Base-by-base conservation (phyloP, 2,113 vertebrate genomes). In the Bubo bubo region DNA sequence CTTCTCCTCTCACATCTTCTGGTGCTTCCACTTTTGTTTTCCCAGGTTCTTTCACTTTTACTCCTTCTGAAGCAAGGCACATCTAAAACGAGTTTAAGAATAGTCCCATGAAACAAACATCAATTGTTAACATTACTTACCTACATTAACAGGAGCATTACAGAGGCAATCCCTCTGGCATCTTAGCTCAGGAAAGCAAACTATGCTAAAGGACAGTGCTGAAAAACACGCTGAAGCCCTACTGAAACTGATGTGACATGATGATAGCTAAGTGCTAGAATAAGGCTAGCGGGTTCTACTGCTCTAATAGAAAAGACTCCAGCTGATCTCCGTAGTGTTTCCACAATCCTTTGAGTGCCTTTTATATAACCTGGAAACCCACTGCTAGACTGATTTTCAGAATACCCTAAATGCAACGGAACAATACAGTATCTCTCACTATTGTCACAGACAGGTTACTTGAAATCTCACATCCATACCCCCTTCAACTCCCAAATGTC, bases 31-130 rank as follows among this genome's bases (percentile, higher is more conserved):
- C 87, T 97, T 98, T 96, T 88, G 47, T 88, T 67, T 94, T 98
- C 79, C 86, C 97, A 90, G 97, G 86, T 92, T 98, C 98, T 92
- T 97, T 98, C n/a, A 97, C 91, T 98, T 99, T 99, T 66, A 99
- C 98, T 52, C 98, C 99, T 96, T 99, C 99, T 82, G 99, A 99
- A 23, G 99, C 99, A 98, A 99, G 98, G 96, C 99, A 99, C 99
- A 99, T 99, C 99, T 99, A 91, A 93, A 98, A 71, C 0, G 56
- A 86, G 27, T 93, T 95, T 79, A 88, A 97, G 97, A 94, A 82
- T 3, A 95, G 83, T 34, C 39, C 28, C 55, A 75, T 95, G 76
- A 94, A 92, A 92, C 52, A 96, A 95, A 77, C 52, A 41, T 16
- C 74, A 67, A 53, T 64, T 75, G 76, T 81, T 75, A 63, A 30